Conservation (phyloP, 2,113 vertebrate species). For the Xiphophorus maculatus region DNA sequence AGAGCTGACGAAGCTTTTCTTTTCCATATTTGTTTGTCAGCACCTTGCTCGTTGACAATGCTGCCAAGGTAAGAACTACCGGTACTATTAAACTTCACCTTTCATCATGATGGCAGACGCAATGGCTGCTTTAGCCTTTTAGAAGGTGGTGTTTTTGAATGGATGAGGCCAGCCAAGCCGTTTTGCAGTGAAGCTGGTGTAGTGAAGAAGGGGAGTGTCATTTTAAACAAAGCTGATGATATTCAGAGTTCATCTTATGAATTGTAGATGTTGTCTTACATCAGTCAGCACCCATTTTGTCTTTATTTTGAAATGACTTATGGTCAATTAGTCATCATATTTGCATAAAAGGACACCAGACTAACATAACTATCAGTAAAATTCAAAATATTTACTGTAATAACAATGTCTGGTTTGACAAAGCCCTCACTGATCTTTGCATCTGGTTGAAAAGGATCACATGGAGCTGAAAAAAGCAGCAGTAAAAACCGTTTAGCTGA, state of each 20-base stretch:
- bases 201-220: neutral
- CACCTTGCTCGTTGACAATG: neutral
- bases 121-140: neutral
- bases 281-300: neutral
- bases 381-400: neutral
- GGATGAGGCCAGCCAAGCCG: neutral
- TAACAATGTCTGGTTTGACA: neutral
- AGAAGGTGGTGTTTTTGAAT: neutral
- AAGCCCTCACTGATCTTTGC: no score
- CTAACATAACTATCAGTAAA: neutral
- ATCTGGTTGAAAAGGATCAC: neutral
- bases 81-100: neutral
- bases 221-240: neutral
- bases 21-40: neutral
- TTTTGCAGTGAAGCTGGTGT: neutral
- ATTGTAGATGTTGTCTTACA: constrained; percentile 1
- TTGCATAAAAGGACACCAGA: neutral
- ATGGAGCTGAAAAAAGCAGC: neutral
- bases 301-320: neutral
- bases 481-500: neutral
- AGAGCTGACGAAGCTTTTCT: neutral
- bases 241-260: neutral
- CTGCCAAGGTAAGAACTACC: neutral
- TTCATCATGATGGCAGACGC: neutral
- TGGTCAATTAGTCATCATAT: neutral